phyloP scores from a whole-genome alignment of 2,797 vertebrate genomes.

The Vultur gryphus region DNA sequence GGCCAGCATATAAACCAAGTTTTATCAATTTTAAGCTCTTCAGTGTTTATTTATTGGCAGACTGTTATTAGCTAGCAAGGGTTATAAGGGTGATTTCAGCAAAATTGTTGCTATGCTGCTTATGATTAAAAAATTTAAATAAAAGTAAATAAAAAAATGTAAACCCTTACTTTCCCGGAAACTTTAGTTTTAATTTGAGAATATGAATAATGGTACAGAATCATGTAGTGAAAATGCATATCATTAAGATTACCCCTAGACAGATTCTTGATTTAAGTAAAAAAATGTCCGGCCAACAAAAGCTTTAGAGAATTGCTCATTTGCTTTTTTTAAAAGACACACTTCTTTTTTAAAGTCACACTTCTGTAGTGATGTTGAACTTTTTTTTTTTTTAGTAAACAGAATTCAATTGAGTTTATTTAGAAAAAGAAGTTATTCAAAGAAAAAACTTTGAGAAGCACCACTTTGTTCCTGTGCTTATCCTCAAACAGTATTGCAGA shows the following conservation, averaged over 20 bases:
- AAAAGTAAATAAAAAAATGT: neutral
- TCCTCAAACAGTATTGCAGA: neutral
- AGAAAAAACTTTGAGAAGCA: neutral
- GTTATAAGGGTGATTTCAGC: neutral
- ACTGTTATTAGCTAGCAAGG: neutral
- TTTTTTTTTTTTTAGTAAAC: neutral
- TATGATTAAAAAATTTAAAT: neutral
- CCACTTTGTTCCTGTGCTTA: neutral
- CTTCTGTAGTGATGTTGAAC: neutral
- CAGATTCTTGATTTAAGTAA: slow-evolving; percentile 21
- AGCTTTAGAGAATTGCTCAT: slow-evolving; percentile 39
- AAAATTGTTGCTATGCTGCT: neutral
- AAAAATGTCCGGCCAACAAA: slow-evolving; percentile 28
- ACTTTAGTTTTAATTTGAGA: neutral
- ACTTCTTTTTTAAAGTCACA: slow-evolving; percentile 5
- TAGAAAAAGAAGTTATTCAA: neutral
- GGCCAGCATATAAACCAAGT: neutral
- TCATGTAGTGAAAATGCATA: neutral
- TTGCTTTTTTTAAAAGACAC: slow-evolving; percentile 5
- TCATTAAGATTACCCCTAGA: neutral
- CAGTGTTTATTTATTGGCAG: neutral
- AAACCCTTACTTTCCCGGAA: neutral
- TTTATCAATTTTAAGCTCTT: neutral
- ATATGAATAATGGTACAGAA: neutral
- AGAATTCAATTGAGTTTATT: neutral